Evolutionary conservation across 2,888 invertebrate species (phyloP), one percentile per base, ranked within the genome.

Genomic region (Trachelus stipa): DNA sequence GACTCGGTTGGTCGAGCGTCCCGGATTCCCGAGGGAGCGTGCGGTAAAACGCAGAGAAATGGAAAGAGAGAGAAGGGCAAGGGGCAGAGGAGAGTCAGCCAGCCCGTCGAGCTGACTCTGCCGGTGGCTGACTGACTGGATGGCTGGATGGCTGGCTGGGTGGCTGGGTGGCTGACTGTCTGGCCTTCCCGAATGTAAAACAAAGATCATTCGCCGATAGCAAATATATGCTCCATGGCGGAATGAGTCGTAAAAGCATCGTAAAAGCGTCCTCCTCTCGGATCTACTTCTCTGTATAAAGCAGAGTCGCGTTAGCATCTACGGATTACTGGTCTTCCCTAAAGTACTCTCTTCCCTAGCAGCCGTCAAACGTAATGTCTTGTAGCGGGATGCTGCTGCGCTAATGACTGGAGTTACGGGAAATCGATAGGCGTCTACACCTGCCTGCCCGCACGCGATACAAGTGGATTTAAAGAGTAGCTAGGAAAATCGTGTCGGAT

Each of bases 181-280:
- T 56, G 23, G 71, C 33, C 31, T 71, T 31, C 23, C 34, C 77
- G 80, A 83, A 85, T 85, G 80, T 85, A 85, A 87, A 85, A 85
- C 82, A 82, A 83, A 84, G 83, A 87, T 87, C 85, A 79, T 80
- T 81, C 80, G 77, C 80, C 80, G 84, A 87, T 86, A 83, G 79
- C 82, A 81, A 79, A 81, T 86, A 81, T 84, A 84, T 80, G 84
- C 79, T 79, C 79, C 40, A 79, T 73, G 40, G 73, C 81, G 79
- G 82, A 86, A 84, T 85, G 84, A 84, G 81, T 81, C 80, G 80
- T 86, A 86, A 86, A 87, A 85, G 83, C 73, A 76, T 82, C 85
- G 82, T 85, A 87, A 86, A 87, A 56, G 23, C 40, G 40, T 56
- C 40, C 40, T 23, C 23, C 40, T 56, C 40, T 15, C 40, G 40